Base-by-base conservation (phyloP, 2,113 vertebrate species). In the Datnioides undecimradiatus region DNA sequence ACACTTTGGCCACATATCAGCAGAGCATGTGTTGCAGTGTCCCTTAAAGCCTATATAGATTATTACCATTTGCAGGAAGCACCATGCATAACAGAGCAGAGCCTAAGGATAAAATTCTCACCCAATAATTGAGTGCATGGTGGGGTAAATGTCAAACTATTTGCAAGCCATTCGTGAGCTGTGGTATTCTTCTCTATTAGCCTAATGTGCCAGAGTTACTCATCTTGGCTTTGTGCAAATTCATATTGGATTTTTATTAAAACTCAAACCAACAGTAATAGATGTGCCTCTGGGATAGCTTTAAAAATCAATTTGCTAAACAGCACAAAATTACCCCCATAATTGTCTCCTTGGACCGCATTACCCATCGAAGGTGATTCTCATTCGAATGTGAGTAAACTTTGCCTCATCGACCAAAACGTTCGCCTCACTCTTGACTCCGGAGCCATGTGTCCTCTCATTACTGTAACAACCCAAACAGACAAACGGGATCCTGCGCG, bases 251-350 rank as follows among this genome's bases (percentile, higher is more conserved):
- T 93, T 92, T 92, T 94, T 94, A 93, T 93, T 94, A 91, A 91
- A 93, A 91, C 86, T 87, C 87, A 84, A 89, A 87, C 82, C 87
- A 80, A 79, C 82, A 77, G 90, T 92, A 92, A 93, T 93, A 85
- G 90, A 90, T 84, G 73, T 83, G 88, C 89, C 93, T 92, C 86
- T 82, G 88, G 91, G 91, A 86, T 89, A 80, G 89, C 80, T 92
- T 92, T 90, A 88, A 93, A 92, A 94, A 94, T 94, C 93, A 93
- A 93, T 95, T 93, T 87, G 79, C 90, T 91, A 92, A 95, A 93
- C 84, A 87, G 88, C 87, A 76, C 90, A 87, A 87, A 92, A 93
- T 93, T 90, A 86, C 82, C 80, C 60, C 82, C 67, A 64, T 92
- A 88, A 93, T 93, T 84, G 86, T 93, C 84, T 88, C 87, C 69